Evolutionary conservation across 2,888 invertebrate species (phyloP).

Genomic region (Petrolisthes cinctipes): DNA sequence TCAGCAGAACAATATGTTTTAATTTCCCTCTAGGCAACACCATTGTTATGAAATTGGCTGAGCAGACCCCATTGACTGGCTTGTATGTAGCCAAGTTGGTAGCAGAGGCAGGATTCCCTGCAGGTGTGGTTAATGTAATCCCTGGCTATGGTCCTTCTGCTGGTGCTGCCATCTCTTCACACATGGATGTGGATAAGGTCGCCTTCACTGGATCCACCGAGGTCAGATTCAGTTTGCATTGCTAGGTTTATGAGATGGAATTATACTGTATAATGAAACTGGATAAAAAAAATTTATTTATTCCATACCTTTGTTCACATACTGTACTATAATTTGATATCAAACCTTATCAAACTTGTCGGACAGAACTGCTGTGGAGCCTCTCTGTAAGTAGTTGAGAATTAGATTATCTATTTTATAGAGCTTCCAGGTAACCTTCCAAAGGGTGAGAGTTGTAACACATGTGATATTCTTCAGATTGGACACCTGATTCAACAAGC

Average conservation of each 20-base stretch:
- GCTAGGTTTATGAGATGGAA: too few species aligned
- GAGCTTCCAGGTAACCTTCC: too few species aligned
- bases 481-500: conserved; percentile 86
- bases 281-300: too few species aligned
- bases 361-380: too few species aligned
- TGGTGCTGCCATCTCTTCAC: conserved; percentile 83
- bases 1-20: too few species aligned
- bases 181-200: conserved; percentile 85
- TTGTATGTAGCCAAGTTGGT: conserved; percentile 86
- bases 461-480: conserved; percentile 74
- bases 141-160: conserved; percentile 86
- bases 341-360: too few species aligned
- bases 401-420: neutral
- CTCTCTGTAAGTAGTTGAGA: too few species aligned
- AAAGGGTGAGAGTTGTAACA: neutral
- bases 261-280: too few species aligned
- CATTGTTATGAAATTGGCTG: conserved; percentile 91
- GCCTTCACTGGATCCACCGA: conserved; percentile 87
- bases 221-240: conserved; percentile 67
- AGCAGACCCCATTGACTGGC: conserved; percentile 93
- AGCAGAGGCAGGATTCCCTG: conserved; percentile 92
- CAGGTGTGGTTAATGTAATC: conserved; percentile 90
- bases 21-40: conserved; percentile 75
- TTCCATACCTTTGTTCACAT: too few species aligned
- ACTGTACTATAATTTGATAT: too few species aligned